Evolutionary conservation across 2,113 vertebrate species (phyloP), one percentile per base, ranked within the genome.

Genomic region (Chrysemys picta): DNA sequence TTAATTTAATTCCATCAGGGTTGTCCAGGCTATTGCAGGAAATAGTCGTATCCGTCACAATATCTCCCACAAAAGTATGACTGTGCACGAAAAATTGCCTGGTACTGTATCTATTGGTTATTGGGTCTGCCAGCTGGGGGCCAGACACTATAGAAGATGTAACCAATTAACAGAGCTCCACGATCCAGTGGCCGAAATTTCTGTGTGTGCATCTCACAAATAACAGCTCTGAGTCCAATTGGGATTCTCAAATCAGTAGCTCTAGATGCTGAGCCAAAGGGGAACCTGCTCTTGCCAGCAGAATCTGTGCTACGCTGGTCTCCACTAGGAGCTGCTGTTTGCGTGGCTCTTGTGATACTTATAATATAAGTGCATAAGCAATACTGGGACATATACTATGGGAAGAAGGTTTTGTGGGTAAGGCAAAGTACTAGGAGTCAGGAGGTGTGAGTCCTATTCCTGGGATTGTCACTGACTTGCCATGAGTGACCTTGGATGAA

Each of bases 171-270:
- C 85, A 5, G 42, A 91, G 29, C 29, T 80, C 12, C 89, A 84
- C 80, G 25, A 17, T 13, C 6, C 50, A n/a, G 8, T 0, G 1
- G 5, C 27, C 90, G 69, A 82, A 85, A 81, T 4, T 16, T 4
- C 47, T 9, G 3, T 0, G 0, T 35, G 50, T 65, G 80, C 27
- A 47, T 9, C 54, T 81, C 2, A 0, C 42, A 59, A 45, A 49
- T 72, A 65, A 16, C 45, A 27, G 57, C 25, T 0, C 0, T 29
- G 52, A 21, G 19, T 56, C 42, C 62, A 88, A 38, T 14, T 0
- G 25, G 11, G 54, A 27, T 76, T 21, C 31, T 82, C 62, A 84
- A 31, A 89, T 21, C 1, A 69, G 57, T 80, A 86, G 0, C 27
- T 27, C 35, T 5, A 5, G 54, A 45, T 50, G 42, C 17, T 31